Conservation (phyloP, 2,113 vertebrate species). For the Pelodiscus sinensis region DNA sequence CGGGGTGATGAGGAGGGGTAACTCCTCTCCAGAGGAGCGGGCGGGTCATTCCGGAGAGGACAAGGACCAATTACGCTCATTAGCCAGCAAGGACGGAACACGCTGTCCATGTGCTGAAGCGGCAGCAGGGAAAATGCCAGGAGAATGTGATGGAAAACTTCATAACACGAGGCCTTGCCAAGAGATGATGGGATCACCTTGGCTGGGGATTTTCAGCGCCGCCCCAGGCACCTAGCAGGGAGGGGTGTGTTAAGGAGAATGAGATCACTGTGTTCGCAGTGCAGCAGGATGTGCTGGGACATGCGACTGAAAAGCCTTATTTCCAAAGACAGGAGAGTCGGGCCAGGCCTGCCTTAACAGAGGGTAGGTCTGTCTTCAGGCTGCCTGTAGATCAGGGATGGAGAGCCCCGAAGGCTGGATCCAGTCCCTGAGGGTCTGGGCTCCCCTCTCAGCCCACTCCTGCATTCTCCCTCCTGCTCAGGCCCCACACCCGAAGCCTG, state of each 20-base stretch:
- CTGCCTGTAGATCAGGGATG: too few species aligned
- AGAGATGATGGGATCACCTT: slow-evolving; percentile 25
- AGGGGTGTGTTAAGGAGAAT: background rate
- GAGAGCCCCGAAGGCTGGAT: too few species aligned
- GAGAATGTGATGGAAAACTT: background rate
- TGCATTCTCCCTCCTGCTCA: too few species aligned
- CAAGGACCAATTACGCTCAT: background rate
- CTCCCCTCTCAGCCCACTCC: too few species aligned
- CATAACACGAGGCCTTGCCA: slow-evolving; percentile 19
- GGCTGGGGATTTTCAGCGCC: background rate
- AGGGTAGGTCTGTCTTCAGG: background rate
- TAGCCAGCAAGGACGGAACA: background rate
- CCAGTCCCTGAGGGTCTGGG: too few species aligned
- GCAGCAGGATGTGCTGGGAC: background rate
- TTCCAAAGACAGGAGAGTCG: background rate
- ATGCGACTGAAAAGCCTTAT: background rate
- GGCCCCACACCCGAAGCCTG: too few species aligned
- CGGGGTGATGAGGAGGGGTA: background rate
- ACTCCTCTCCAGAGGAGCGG: background rate
- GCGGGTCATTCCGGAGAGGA: background rate
- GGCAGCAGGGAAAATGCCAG: background rate
- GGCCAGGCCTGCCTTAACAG: background rate
- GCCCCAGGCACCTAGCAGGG: background rate
- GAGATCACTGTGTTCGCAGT: background rate
- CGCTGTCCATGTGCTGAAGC: background rate